phyloP scores from a whole-genome alignment of 2,797 vertebrate genomes.

The Echeneis naucrates region DNA sequence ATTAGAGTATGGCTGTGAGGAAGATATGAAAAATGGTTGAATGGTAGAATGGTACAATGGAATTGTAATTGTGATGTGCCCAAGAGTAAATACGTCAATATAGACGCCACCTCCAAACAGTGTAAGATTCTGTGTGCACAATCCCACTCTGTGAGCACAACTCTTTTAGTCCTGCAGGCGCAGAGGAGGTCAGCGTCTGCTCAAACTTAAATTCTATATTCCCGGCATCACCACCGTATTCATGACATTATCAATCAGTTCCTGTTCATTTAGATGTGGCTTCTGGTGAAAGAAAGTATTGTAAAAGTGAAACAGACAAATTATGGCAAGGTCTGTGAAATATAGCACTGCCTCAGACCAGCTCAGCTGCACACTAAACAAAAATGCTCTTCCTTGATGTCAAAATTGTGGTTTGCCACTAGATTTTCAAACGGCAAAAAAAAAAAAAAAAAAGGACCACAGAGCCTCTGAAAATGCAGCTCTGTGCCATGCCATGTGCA shows the following conservation, averaged over 20 bases:
- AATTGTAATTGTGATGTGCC: neutral
- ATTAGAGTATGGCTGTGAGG: neutral
- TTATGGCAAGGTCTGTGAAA: neutral
- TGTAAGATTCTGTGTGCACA: neutral
- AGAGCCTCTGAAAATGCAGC: neutral
- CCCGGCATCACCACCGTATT: neutral
- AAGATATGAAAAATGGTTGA: no score
- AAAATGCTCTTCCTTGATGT: neutral
- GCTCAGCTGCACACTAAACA: neutral
- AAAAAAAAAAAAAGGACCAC: neutral
- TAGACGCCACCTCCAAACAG: no score
- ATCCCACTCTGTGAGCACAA: neutral
- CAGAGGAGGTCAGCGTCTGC: neutral
- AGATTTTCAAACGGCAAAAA: neutral
- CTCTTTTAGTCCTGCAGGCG: neutral
- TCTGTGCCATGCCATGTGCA: neutral
- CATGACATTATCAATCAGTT: neutral
- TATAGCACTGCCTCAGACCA: conserved; percentile 8
- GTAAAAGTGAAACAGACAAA: neutral
- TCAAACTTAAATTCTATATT: neutral
- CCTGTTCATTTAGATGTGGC: neutral
- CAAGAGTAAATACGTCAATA: neutral
- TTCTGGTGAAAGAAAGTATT: neutral
- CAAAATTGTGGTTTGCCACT: neutral
- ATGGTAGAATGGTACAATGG: no score